Percentiles rank a stretch among this genome's conserved stretches.
phyloP scores from a whole-genome alignment of 23 tunicate genomes.

The Styela clava region DNA sequence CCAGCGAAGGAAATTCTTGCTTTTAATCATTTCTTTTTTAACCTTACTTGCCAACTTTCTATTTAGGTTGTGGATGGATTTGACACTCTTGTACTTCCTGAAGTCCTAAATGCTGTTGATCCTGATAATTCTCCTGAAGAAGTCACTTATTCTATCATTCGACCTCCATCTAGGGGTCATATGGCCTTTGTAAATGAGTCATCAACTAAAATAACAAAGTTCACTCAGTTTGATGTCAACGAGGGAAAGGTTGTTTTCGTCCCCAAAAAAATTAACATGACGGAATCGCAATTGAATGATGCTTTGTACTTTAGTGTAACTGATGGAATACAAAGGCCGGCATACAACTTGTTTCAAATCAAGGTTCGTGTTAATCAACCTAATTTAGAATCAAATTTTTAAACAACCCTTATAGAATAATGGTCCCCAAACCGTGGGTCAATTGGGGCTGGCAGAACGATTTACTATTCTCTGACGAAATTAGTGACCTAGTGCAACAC shows the following conservation, averaged over 20 bases:
- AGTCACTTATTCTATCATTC: slow-evolving; percentile 34
- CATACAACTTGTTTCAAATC: slow-evolving; percentile 46
- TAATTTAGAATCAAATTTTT: not conserved
- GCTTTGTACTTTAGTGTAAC: slow-evolving; percentile 70
- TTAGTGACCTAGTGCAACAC: no score
- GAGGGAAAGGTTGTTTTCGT: slow-evolving; percentile 24
- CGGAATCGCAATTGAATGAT: slow-evolving; percentile 33
- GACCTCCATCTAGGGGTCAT: slow-evolving; percentile 52
- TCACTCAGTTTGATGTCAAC: slow-evolving; percentile 63
- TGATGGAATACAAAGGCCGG: slow-evolving; percentile 65
- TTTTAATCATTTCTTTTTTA: no score
- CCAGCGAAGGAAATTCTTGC: no score
- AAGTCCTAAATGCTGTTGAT: slow-evolving; percentile 39
- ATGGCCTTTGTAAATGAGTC: not conserved
- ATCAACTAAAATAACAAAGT: slow-evolving; percentile 2
- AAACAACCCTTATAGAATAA: no score
- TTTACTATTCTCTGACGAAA: no score
- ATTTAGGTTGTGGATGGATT: slow-evolving; percentile 68
- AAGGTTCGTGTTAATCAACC: no score
- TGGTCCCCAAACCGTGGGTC: no score
- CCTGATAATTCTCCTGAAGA: slow-evolving; percentile 59
- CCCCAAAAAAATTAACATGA: slow-evolving; percentile 30
- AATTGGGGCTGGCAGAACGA: no score
- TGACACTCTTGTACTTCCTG: slow-evolving; percentile 17
- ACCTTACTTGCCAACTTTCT: no score